Base-by-base conservation (phyloP, 2,888 invertebrate species). In the Erebia aethiops region DNA sequence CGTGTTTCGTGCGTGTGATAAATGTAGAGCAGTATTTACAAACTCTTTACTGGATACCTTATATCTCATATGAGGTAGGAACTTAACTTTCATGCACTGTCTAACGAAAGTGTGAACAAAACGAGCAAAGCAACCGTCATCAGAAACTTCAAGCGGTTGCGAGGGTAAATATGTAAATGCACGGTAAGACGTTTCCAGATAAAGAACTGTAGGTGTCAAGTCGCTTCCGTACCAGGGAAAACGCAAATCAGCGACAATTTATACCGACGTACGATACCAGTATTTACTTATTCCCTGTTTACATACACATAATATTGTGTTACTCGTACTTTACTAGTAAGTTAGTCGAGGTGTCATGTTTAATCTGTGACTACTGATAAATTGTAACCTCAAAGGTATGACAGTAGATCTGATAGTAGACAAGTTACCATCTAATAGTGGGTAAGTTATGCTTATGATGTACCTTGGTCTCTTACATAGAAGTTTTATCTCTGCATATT, bases 231-330 rank as follows among this genome's bases (percentile, higher is more conserved):
- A 67, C 49, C 51, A 56, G 63, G 72, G 67, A 67, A 71, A 66
- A 72, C 66, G 69, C 74, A 72, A 72, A 72, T 74, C 72, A 71
- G 60, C 67, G 35, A 51, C 68, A 64, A 69, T 72, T 71, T 72
- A 74, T 72, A 70, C 49, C 61, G 68, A 71, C 67, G 58, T 74
- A 54, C n/a, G 56, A 61, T 73, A 62, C 65, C 14, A 11, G 60
- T 46, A 46, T 62, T 72, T 63, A 72, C 61, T 69, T 70, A 68
- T 63, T 58, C 69, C 46, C 58, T 67, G 69, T 71, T 70, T 57
- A 61, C 65, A 60, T 21, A 49, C 2, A 7, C 41, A 26, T 60
- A 60, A 41, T 26, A 35, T 9, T 35, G 35, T 35, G 35, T 35
- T 26, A 26, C 26, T 26, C 1, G 2, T 21, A 35, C 35, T 35